phyloP scores from a whole-genome alignment of 2,797 vertebrate species.

The Apodemus agrarius region DNA sequence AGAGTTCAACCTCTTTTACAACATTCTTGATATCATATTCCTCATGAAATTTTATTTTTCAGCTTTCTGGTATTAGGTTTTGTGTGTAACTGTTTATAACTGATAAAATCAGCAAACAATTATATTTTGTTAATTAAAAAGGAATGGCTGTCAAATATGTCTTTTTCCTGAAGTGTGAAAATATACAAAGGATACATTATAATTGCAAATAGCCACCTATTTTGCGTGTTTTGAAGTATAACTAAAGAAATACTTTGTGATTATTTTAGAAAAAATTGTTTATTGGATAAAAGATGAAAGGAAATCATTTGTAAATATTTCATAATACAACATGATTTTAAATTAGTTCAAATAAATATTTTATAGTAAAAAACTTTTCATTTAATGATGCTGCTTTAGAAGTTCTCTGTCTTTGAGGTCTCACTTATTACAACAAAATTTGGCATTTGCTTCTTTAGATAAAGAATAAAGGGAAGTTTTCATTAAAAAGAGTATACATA shows the following conservation, averaged over 20 bases:
- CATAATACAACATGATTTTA: background rate
- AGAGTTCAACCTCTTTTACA: background rate
- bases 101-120: background rate
- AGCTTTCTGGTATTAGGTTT: background rate
- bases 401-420: background rate
- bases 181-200: background rate
- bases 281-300: background rate
- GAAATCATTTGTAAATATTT: background rate
- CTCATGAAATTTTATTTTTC: background rate
- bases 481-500: background rate
- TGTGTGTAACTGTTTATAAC: background rate
- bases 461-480: background rate
- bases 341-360: background rate
- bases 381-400: background rate
- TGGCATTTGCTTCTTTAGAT: background rate
- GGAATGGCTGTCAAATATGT: background rate
- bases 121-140: background rate
- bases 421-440: background rate
- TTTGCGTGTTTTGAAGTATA: background rate
- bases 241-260: background rate
- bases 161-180: background rate
- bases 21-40: background rate
- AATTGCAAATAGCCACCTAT: background rate
- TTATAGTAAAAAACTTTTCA: background rate
- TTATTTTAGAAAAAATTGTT: background rate